Base-by-base conservation (phyloP, 2,888 invertebrate genomes). In the Netelia inedita region DNA sequence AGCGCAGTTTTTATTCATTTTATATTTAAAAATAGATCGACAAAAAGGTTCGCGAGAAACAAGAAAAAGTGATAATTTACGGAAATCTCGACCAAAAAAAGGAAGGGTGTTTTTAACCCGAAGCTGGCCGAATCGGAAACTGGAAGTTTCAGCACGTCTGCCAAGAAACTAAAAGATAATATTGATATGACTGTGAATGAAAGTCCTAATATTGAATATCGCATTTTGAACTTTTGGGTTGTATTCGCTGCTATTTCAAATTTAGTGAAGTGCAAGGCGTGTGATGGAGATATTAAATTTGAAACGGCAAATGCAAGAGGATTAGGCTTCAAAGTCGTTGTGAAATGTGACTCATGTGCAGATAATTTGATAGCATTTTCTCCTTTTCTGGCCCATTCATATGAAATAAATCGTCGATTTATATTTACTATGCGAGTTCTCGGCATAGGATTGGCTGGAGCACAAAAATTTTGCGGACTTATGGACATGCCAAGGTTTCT, bases 81-180 rank as follows among this genome's bases (percentile, higher is more conserved):
- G 66, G 16, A 66, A 66, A 23, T 66, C 66, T 41, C 43, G 43
- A 66, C 66, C 66, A 43, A 43, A 14, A 28, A 71, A 71, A 16
- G 35, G 35, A 59, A 28, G 10, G 23, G 81, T 57, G 59, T 59
- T 43, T 59, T 41, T 1, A 59, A 41, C 28, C 41, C 41, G 59
- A 69, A 28, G 2, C 28, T 28, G 28, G 1, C 28, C 28, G 28
- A 28, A 28, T 28, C 28, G 28, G 28, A 28, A 28, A 28, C 28
- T 28, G 28, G 3, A 28, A 28, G 28, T 28, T 28, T 1, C 8
- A 66, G 66, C 23, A n/a, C 66, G 43, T 66, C 53, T 21, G 23
- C 16, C 8, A 28, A 28, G 46, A 69, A 69, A 69, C 19, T 69
- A 16, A 53, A 50, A 68, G 1, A 16, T n/a, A 50, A 68, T 14